Percentiles rank a stretch among this genome's conserved stretches.
Evolutionary conservation across 2,888 invertebrate genomes (phyloP).

Genomic region (Mythimna impura): DNA sequence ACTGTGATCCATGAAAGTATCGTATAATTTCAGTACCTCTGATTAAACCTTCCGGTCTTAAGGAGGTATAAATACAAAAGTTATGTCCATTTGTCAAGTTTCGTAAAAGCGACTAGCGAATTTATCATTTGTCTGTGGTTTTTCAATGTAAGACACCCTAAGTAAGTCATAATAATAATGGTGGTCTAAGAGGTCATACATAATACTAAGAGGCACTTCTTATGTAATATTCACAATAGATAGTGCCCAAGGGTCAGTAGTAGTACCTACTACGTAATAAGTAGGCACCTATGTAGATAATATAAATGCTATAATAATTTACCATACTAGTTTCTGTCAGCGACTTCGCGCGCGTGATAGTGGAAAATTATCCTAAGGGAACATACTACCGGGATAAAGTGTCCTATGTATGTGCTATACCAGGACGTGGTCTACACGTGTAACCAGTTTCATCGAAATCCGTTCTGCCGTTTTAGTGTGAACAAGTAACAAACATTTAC

Average conservation of each 20-base stretch:
- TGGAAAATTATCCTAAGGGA: too few relatives aligned
- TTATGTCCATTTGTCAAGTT: not conserved
- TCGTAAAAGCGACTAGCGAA: not conserved
- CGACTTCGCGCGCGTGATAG: too few relatives aligned
- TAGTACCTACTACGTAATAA: conserved; percentile 4
- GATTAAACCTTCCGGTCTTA: not conserved
- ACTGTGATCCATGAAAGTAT: not conserved
- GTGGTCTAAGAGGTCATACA: conserved; percentile 8
- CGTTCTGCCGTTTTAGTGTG: too few relatives aligned
- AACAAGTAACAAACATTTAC: too few relatives aligned
- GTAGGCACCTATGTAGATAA: not conserved
- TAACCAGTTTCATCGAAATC: too few relatives aligned
- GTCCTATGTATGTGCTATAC: too few relatives aligned
- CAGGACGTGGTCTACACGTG: too few relatives aligned
- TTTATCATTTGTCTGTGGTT: not conserved
- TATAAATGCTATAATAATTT: conserved; percentile 2
- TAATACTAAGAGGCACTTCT: not conserved
- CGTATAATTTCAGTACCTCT: not conserved
- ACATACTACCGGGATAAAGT: too few relatives aligned
- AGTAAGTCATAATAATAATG: not conserved
- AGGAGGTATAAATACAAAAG: not conserved
- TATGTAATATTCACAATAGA: conserved; percentile 13
- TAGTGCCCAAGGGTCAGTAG: conserved; percentile 1
- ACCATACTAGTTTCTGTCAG: not conserved
- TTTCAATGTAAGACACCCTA: not conserved